These are phyloP conservation scores for Spisula subtruncata DNA, from an alignment of 2,888 invertebrate genomes.

Conservation along the genomic window DNA sequence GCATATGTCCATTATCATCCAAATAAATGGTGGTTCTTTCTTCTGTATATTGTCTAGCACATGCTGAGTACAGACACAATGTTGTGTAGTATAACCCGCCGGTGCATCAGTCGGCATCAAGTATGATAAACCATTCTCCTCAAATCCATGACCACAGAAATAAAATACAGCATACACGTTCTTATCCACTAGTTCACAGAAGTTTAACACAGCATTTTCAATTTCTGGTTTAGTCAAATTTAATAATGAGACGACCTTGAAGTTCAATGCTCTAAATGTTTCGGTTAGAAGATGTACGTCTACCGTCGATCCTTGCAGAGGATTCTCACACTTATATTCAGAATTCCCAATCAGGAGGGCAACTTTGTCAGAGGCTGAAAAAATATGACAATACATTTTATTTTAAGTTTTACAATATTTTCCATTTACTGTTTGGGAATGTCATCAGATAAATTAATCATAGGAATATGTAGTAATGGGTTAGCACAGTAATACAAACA, in stretches of 20 bases:
- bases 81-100: slow-evolving; percentile 84
- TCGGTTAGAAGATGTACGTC: slow-evolving; percentile 85
- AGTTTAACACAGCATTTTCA: slow-evolving; percentile 87
- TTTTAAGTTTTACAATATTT: no score
- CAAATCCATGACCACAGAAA: slow-evolving; percentile 88
- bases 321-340: slow-evolving; percentile 86
- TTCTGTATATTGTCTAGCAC: slow-evolving; percentile 85
- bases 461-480: no score
- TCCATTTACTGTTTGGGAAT: no score
- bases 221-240: slow-evolving; percentile 88
- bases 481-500: no score
- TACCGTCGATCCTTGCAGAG: slow-evolving; percentile 81
- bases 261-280: slow-evolving; percentile 83
- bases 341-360: slow-evolving; percentile 88
- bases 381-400: neutral
- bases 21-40: slow-evolving; percentile 86
- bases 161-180: slow-evolving; percentile 87
- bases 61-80: slow-evolving; percentile 82
- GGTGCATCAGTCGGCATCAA: slow-evolving; percentile 88
- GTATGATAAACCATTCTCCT: slow-evolving; percentile 87
- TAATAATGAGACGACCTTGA: slow-evolving; percentile 88
- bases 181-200: slow-evolving; percentile 86
- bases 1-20: slow-evolving; percentile 88
- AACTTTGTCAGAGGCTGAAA: slow-evolving; percentile 88
- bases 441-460: no score